Conservation (phyloP, 2,888 invertebrate species). For the Caenorhabditis afra region DNA sequence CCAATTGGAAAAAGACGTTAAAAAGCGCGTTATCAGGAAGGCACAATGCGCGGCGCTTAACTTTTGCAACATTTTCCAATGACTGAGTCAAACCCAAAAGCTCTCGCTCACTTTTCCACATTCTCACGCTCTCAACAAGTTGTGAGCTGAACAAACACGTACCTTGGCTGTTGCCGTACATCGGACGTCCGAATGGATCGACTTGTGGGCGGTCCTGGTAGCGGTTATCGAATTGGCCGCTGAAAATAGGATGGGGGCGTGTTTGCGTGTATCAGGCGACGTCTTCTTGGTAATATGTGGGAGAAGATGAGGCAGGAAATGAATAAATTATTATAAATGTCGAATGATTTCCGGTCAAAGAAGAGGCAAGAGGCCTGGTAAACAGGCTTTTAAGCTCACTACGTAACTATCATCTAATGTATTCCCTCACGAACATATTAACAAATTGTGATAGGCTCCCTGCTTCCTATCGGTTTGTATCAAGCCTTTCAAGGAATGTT, state of each 20-base stretch:
- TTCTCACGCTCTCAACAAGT: too few species aligned
- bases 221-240: constrained; percentile 31
- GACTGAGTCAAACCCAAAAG: too few species aligned
- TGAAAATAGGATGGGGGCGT: constrained; percentile 7
- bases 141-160: background rate
- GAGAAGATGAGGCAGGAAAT: constrained; percentile 30
- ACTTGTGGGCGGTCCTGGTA: constrained; percentile 31
- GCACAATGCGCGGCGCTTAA: background rate
- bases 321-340: constrained; percentile 18
- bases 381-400: background rate
- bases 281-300: background rate
- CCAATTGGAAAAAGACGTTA: background rate
- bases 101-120: too few species aligned
- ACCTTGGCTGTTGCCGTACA: constrained; percentile 25
- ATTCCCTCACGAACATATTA: background rate
- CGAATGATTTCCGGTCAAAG: constrained; percentile 13
- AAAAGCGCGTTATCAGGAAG: background rate
- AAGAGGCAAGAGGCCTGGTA: too few species aligned
- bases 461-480: too few species aligned
- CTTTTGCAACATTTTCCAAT: constrained; percentile 21
- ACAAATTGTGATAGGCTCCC: too few species aligned
- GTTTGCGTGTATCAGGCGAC: background rate
- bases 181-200: constrained; percentile 55
- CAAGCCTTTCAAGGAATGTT: too few species aligned
- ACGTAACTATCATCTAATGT: background rate